A percentile compares a stretch with the other conserved stretches of the same genome.
Conservation (phyloP, 2,113 vertebrate species). For the Bos taurus region DNA sequence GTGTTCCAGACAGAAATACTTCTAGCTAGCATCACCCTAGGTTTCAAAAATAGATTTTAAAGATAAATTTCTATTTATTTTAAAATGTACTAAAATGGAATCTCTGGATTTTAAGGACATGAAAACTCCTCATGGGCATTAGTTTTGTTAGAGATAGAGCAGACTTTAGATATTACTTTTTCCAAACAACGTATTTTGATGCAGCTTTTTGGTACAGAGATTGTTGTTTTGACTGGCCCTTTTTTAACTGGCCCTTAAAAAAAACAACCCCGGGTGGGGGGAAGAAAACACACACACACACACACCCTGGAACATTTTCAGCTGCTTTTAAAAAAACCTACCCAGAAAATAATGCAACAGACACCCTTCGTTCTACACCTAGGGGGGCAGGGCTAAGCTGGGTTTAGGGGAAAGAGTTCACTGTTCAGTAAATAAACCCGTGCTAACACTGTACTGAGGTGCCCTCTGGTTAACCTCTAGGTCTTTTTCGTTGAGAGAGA, state of each 20-base stretch:
- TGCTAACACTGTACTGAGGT: background rate
- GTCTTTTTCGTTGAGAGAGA: background rate
- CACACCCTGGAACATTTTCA: background rate
- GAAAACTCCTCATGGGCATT: background rate
- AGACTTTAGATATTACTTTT: background rate
- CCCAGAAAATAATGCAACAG: background rate
- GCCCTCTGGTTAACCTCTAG: background rate
- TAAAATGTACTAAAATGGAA: background rate
- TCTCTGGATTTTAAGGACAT: background rate
- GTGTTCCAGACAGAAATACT: background rate
- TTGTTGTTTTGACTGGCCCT: background rate
- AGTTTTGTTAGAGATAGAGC: background rate
- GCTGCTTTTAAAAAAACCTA: background rate
- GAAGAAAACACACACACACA: background rate
- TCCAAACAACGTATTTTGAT: background rate
- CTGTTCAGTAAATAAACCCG: background rate
- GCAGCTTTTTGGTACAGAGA: background rate
- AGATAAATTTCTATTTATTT: background rate
- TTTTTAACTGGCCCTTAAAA: background rate
- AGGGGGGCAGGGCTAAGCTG: background rate
- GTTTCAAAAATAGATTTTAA: conserved; percentile 14
- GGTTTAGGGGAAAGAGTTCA: background rate
- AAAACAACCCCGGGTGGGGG: background rate
- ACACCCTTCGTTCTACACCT: background rate
- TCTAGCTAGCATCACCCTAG: background rate